These are phyloP conservation scores for Piprites chloris DNA, from an alignment of 2,113 vertebrate genomes.

Conservation along the genomic window DNA sequence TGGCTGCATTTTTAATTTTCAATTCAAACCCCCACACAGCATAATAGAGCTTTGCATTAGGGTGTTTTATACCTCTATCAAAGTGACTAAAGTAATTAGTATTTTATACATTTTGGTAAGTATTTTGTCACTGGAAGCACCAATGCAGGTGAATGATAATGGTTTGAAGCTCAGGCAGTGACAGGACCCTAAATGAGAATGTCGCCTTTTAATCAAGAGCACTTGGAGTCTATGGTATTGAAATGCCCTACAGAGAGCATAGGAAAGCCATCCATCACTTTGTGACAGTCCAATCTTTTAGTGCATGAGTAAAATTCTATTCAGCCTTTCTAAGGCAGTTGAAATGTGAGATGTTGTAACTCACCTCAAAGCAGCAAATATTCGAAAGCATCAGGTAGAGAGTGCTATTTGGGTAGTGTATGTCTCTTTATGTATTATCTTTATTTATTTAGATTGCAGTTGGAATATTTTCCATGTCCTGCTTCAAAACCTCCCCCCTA, in stretches of 20 bases:
- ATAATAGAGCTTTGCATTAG: constrained; percentile 39
- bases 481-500: not conserved
- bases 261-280: constrained; percentile 60
- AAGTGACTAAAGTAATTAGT: constrained; percentile 60
- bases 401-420: not conserved
- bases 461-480: not conserved
- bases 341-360: constrained; percentile 1
- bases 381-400: not conserved
- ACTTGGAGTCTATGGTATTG: constrained; percentile 45
- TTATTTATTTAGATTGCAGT: not conserved
- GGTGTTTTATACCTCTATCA: constrained; percentile 41
- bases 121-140: constrained; percentile 54
- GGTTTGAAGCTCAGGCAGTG: constrained; percentile 39
- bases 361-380: not conserved
- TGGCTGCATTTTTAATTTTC: constrained; percentile 43
- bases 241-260: constrained; percentile 57
- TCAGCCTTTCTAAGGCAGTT: constrained; percentile 18
- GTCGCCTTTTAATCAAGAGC: constrained; percentile 61
- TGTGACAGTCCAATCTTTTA: constrained; percentile 59
- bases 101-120: constrained; percentile 57
- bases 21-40: constrained; percentile 31
- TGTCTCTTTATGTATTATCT: not conserved
- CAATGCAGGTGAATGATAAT: constrained; percentile 52
- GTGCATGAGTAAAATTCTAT: constrained; percentile 51
- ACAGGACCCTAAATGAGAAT: constrained; percentile 54